Percentiles rank a stretch among this genome's conserved stretches.
Evolutionary conservation across 2,888 invertebrate genomes (phyloP).

Genomic region (Timandra comae): DNA sequence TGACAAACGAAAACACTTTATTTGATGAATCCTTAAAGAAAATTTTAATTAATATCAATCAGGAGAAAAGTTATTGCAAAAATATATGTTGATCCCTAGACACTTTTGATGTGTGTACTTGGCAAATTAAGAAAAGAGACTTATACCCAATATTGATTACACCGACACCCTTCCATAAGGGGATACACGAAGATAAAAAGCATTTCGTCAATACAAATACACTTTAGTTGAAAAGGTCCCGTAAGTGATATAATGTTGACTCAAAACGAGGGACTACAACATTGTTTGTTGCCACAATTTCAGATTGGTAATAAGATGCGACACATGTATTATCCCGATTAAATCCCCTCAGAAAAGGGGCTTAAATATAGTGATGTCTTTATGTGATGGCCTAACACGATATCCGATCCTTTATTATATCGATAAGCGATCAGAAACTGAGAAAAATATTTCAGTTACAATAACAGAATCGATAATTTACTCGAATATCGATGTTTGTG

Average conservation of each 20-base stretch:
- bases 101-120: no score
- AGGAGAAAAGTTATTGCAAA: no score
- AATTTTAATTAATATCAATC: no score
- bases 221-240: slow-evolving; percentile 51
- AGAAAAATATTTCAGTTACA: slow-evolving; percentile 14
- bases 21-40: no score
- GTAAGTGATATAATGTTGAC: slow-evolving; percentile 71
- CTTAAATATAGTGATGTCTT: slow-evolving; percentile 61
- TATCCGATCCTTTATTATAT: slow-evolving; percentile 24
- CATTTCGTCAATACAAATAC: slow-evolving; percentile 59
- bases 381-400: slow-evolving; percentile 29
- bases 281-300: slow-evolving; percentile 68
- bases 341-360: slow-evolving; percentile 62
- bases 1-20: no score
- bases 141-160: no score
- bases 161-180: slow-evolving; percentile 36
- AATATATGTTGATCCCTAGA: no score
- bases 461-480: slow-evolving; percentile 11
- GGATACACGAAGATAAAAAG: slow-evolving; percentile 47
- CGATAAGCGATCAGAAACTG: slow-evolving; percentile 23
- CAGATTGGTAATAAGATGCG: slow-evolving; percentile 74
- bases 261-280: slow-evolving; percentile 46
- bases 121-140: no score
- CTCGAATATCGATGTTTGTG: slow-evolving; percentile 10
- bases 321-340: slow-evolving; percentile 73